A percentile compares a stretch with the other conserved stretches of the same genome.
Evolutionary conservation across 2,888 invertebrate species (phyloP).

Genomic region (Cremastinae sp.): DNA sequence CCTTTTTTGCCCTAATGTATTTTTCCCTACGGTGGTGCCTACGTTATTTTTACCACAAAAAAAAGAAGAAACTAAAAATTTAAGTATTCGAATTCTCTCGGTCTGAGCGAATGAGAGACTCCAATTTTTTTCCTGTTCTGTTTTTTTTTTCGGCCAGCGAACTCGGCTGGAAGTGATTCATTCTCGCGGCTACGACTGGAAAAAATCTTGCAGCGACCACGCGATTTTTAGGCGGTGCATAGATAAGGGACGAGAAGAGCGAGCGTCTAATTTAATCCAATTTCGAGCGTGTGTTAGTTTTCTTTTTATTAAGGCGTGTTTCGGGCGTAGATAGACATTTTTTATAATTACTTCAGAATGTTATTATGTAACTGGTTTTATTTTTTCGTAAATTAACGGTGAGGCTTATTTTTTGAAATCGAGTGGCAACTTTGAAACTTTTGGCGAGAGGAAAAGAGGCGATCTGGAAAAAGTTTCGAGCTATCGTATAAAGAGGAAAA

Average conservation of each 20-base stretch:
- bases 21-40: not conserved
- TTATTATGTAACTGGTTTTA: not conserved
- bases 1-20: constrained; percentile 7
- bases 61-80: too few species aligned
- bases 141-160: constrained; percentile 4
- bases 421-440: constrained; percentile 21
- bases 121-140: not conserved
- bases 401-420: not conserved
- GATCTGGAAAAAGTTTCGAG: constrained; percentile 6
- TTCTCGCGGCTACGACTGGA: not conserved
- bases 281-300: constrained; percentile 14
- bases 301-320: constrained; percentile 35
- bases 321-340: too few species aligned
- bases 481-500: constrained; percentile 2
- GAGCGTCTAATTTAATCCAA: constrained; percentile 51
- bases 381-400: not conserved
- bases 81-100: not conserved
- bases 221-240: constrained; percentile 29
- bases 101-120: not conserved
- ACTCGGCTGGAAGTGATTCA: constrained; percentile 4
- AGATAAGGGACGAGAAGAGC: constrained; percentile 42
- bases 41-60: constrained; percentile 2
- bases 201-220: constrained; percentile 18
- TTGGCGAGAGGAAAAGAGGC: constrained; percentile 26
- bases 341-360: too few species aligned